phyloP scores from a whole-genome alignment of 1,140 invertebrate genomes.

The Alviniconcha marisindica region DNA sequence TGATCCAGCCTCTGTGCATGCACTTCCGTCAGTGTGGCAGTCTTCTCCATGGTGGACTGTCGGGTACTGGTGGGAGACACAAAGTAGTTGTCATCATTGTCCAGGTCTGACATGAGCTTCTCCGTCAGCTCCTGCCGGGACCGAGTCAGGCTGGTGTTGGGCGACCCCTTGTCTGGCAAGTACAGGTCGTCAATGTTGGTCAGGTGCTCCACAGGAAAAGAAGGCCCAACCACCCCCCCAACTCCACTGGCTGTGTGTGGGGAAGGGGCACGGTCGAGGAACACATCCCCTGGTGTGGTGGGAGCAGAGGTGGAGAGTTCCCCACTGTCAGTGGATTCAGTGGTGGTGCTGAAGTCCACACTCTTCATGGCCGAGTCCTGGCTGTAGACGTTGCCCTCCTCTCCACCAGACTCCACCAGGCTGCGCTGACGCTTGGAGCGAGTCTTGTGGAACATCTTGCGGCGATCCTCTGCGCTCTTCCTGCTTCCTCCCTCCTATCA shows the following conservation, averaged over 20 bases:
- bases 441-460: conserved; percentile 44
- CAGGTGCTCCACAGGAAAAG: not conserved
- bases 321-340: conserved; percentile 46
- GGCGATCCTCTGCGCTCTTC: conserved; percentile 25
- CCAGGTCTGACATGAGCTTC: not conserved
- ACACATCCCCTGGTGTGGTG: conserved; percentile 32
- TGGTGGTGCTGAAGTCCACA: conserved; percentile 47
- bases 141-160: too few relatives aligned
- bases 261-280: not conserved
- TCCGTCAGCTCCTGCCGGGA: conserved; percentile 17
- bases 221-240: too few relatives aligned
- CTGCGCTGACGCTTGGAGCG: conserved; percentile 37
- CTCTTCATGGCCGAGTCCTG: conserved; percentile 32
- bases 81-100: conserved; percentile 41
- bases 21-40: conserved; percentile 13
- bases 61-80: conserved; percentile 40
- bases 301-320: conserved; percentile 18
- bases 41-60: conserved; percentile 45
- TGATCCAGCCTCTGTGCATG: not conserved
- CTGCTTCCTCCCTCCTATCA: too few relatives aligned
- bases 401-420: conserved; percentile 37
- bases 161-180: conserved; percentile 2
- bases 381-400: not conserved
- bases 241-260: not conserved
- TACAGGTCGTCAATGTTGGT: conserved; percentile 29